phyloP scores from a whole-genome alignment of 1,140 invertebrate genomes.

The Battus philenor region DNA sequence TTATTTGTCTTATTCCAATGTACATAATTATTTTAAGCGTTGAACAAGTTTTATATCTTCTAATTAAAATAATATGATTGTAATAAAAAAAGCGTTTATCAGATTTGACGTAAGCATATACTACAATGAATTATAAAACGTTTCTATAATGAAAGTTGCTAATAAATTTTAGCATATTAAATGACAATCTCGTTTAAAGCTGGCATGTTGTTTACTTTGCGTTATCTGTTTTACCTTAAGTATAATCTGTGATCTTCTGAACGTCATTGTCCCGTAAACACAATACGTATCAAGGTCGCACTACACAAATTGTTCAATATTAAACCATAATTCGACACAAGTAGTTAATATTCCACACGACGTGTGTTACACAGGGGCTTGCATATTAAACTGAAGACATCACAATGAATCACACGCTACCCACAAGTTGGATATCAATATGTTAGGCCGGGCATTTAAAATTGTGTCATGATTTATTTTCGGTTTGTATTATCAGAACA shows the following conservation, averaged over 20 bases:
- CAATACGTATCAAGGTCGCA: slow-evolving; percentile 1
- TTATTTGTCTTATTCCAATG: too few species aligned
- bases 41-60: too few species aligned
- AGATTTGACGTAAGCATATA: too few species aligned
- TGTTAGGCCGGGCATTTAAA: slow-evolving; percentile 4
- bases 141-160: too few species aligned
- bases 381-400: slow-evolving; percentile 9
- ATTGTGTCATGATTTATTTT: slow-evolving; percentile 16
- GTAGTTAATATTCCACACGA: slow-evolving; percentile 7
- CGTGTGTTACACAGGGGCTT: slow-evolving; percentile 3
- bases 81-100: too few species aligned
- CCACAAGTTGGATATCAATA: slow-evolving; percentile 11
- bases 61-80: too few species aligned
- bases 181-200: too few species aligned
- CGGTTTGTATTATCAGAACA: slow-evolving; percentile 7
- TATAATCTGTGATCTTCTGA: slow-evolving; percentile 31
- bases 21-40: too few species aligned
- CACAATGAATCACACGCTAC: slow-evolving; percentile 13
- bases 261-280: slow-evolving; percentile 27
- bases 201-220: too few species aligned
- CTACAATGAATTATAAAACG: too few species aligned
- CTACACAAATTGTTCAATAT: slow-evolving; percentile 4
- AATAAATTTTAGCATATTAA: too few species aligned
- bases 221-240: slow-evolving; percentile 25
- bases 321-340: slow-evolving; percentile 5